Conservation (phyloP, 2,888 invertebrate species). For the Leucophenga montana region DNA sequence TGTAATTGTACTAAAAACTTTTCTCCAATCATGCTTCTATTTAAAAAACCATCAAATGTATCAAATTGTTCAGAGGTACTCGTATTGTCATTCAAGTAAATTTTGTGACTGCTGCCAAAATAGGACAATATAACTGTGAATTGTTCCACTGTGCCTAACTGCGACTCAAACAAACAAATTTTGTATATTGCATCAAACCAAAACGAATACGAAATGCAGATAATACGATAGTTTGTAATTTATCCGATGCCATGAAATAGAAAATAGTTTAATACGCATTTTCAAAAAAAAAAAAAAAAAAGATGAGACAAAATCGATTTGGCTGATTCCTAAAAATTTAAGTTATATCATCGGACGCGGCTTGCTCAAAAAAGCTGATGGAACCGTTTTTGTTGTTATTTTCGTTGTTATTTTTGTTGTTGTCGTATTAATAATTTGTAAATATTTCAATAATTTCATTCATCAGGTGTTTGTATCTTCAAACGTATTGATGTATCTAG, state of each 20-base stretch:
- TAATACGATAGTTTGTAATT: not conserved
- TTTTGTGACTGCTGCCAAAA: too few species aligned
- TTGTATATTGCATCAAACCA: not conserved
- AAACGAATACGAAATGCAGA: not conserved
- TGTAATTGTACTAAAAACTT: too few species aligned
- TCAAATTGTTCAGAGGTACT: too few species aligned
- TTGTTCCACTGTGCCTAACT: not conserved
- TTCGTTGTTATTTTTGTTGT: too few species aligned
- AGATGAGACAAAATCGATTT: too few species aligned
- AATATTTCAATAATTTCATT: constrained; percentile 38
- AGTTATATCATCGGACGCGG: not conserved
- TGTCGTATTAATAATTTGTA: constrained; percentile 35
- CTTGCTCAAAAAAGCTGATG: not conserved
- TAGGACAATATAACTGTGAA: too few species aligned
- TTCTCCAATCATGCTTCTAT: too few species aligned
- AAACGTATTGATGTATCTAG: too few species aligned
- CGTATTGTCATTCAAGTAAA: too few species aligned
- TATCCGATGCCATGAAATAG: not conserved
- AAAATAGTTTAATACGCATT: constrained; percentile 13
- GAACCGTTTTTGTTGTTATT: not conserved
- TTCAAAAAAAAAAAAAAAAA: not conserved
- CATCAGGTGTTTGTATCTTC: constrained; percentile 25
- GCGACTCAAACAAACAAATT: not conserved
- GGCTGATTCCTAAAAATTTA: too few species aligned
- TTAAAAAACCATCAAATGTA: too few species aligned